Conservation (phyloP, 2,888 invertebrate species). For the Callimorpha dominula region DNA sequence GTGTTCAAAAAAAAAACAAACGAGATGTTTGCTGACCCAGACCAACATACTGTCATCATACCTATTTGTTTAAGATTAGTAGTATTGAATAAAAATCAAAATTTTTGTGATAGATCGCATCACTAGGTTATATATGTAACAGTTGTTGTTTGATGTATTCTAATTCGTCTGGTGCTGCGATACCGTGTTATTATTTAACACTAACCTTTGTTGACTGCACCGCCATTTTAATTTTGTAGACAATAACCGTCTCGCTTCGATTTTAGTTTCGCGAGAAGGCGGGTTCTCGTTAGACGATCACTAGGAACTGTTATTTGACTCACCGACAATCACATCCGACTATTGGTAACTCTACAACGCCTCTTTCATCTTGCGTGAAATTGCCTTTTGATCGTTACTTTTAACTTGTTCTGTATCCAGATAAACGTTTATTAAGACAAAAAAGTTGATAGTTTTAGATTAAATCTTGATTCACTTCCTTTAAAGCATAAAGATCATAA, state of each 20-base stretch:
- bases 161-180: constrained; percentile 29
- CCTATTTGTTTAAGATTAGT: constrained; percentile 18
- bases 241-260: constrained; percentile 56
- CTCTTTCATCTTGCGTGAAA: constrained; percentile 71
- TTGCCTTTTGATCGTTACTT: constrained; percentile 62
- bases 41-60: constrained; percentile 20
- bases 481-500: constrained; percentile 3
- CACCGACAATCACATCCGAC: constrained; percentile 56
- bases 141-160: background rate
- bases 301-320: constrained; percentile 54
- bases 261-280: constrained; percentile 52
- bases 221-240: constrained; percentile 70
- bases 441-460: constrained; percentile 39
- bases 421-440: constrained; percentile 49
- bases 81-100: constrained; percentile 21
- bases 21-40: constrained; percentile 27
- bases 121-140: constrained; percentile 18
- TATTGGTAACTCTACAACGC: constrained; percentile 66
- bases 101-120: constrained; percentile 26
- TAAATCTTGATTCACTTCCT: constrained; percentile 30
- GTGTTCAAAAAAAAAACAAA: constrained; percentile 24
- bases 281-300: constrained; percentile 53
- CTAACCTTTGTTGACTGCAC: constrained; percentile 62
- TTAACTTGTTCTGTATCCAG: constrained; percentile 49
- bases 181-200: constrained; percentile 57